Conservation (phyloP, 2,888 invertebrate genomes). For the Trachelus troglodyta region DNA sequence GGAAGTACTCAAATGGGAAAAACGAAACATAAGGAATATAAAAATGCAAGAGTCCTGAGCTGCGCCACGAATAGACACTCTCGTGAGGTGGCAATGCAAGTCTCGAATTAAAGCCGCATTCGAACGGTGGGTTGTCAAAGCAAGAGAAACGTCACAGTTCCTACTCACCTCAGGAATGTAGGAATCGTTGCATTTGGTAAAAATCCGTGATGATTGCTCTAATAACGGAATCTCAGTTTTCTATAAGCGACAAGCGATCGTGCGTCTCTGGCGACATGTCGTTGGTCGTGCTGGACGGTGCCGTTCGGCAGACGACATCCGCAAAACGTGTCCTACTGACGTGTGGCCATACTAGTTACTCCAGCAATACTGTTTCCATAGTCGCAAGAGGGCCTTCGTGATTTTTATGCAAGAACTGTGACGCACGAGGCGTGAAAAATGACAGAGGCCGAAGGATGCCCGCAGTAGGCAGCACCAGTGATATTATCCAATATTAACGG, state of each 20-base stretch:
- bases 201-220: neutral
- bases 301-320: neutral
- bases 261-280: neutral
- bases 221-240: neutral
- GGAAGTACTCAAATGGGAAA: neutral
- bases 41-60: neutral
- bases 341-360: neutral
- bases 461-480: neutral
- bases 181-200: slow-evolving; percentile 26
- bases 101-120: slow-evolving; percentile 14
- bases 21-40: neutral
- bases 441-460: neutral
- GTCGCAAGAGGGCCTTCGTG: neutral
- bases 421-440: neutral
- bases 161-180: slow-evolving; percentile 29
- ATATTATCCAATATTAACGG: neutral
- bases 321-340: neutral
- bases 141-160: slow-evolving; percentile 12
- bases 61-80: neutral
- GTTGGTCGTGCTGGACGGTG: neutral
- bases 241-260: neutral
- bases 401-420: neutral
- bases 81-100: neutral
- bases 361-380: neutral
- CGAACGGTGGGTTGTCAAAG: slow-evolving; percentile 11